Percentiles rank a stretch among this genome's conserved stretches.
Conservation (phyloP, 1,140 invertebrate genomes). For the Lepidurus couesii region DNA sequence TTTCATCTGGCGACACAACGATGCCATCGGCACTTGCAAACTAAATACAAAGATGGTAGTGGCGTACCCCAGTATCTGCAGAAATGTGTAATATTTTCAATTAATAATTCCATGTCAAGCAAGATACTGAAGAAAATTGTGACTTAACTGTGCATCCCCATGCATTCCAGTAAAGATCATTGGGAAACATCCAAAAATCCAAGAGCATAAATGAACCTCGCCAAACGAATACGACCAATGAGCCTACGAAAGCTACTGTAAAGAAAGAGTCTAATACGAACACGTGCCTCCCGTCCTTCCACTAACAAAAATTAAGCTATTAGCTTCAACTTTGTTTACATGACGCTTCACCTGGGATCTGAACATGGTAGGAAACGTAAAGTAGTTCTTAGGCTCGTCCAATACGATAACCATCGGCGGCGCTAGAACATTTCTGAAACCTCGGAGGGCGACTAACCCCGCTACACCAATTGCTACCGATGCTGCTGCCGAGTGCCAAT, state of each 20-base stretch:
- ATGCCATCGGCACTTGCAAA: conserved; percentile 63
- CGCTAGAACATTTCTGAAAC: conserved; percentile 70
- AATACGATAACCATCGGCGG: conserved; percentile 68
- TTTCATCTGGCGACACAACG: conserved; percentile 56
- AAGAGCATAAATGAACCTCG: conserved; percentile 73
- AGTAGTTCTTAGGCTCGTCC: conserved; percentile 67
- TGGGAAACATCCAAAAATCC: conserved; percentile 69
- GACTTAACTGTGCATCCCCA: conserved; percentile 69
- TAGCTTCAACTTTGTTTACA: background rate
- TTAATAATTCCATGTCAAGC: background rate
- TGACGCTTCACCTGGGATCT: conserved; percentile 57
- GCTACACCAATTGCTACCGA: conserved; percentile 55
- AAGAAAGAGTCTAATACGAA: conserved; percentile 79
- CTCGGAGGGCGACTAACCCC: conserved; percentile 57
- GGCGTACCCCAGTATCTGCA: conserved; percentile 65
- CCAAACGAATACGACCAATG: conserved; percentile 80
- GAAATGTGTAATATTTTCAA: conserved; percentile 25
- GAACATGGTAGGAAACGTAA: conserved; percentile 75
- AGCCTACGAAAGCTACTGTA: conserved; percentile 73
- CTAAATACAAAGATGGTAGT: conserved; percentile 63
- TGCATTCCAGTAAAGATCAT: conserved; percentile 53
- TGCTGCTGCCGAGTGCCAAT: conserved; percentile 54
- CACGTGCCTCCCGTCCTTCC: conserved; percentile 27
- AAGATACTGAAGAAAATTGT: background rate
- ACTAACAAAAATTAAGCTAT: conserved; percentile 31